Evolutionary conservation across 2,797 vertebrate genomes (phyloP).

Genomic region (Ispidina picta): DNA sequence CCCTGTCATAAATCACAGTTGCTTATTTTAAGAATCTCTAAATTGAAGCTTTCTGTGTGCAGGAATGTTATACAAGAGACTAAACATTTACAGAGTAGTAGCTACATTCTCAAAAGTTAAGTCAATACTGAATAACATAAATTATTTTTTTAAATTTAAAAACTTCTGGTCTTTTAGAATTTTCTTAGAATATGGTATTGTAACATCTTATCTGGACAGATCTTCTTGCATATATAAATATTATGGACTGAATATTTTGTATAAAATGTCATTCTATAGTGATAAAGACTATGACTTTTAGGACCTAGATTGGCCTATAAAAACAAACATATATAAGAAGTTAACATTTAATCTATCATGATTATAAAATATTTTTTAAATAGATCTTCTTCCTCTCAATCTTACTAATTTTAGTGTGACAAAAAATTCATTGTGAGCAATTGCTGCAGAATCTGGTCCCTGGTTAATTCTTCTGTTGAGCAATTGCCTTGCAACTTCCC

Average conservation of each 20-base stretch:
- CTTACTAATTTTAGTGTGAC: background rate
- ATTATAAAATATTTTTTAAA: background rate
- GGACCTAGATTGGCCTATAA: background rate
- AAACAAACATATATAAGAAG: background rate
- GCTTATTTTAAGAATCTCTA: background rate
- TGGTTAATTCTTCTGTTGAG: background rate
- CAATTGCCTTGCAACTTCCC: background rate
- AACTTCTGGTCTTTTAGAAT: background rate
- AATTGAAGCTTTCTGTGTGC: background rate
- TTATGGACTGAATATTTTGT: background rate
- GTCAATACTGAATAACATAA: background rate
- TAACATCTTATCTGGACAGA: background rate
- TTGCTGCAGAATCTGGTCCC: background rate
- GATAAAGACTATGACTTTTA: background rate
- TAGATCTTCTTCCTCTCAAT: background rate
- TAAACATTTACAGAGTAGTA: constrained; percentile 24
- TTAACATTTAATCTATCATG: background rate
- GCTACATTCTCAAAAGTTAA: background rate
- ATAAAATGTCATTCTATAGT: background rate
- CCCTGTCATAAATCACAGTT: background rate
- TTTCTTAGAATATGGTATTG: background rate
- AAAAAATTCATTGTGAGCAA: background rate
- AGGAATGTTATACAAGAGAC: background rate
- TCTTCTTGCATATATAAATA: background rate
- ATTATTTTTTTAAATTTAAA: background rate